Evolutionary conservation across 2,113 vertebrate genomes (phyloP).

Genomic region (Anser brachyrhynchus): DNA sequence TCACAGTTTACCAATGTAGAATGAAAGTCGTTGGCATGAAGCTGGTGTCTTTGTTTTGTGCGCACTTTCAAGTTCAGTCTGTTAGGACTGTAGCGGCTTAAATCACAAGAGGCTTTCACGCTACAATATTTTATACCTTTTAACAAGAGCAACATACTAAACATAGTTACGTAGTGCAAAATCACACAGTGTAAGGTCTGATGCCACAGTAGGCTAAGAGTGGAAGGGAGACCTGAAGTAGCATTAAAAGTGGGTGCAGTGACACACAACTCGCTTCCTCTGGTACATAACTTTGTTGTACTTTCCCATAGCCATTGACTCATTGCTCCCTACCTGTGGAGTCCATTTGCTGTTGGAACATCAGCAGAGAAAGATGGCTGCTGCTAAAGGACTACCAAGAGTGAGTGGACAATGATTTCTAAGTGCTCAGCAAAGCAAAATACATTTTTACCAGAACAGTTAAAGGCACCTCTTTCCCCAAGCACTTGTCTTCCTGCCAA

Average conservation of each 20-base stretch:
- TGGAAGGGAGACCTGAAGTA: neutral
- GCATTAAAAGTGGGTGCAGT: constrained; percentile 3
- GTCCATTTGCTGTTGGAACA: neutral
- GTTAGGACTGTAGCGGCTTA: neutral
- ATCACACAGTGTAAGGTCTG: neutral
- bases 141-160: neutral
- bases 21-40: neutral
- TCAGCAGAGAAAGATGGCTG: neutral
- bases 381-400: constrained; percentile 1
- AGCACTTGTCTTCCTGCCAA: neutral
- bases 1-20: neutral
- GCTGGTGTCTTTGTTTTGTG: neutral
- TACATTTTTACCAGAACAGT: neutral
- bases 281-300: constrained; percentile 6
- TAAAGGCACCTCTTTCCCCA: constrained; percentile 4
- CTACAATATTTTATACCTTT: neutral
- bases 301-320: neutral
- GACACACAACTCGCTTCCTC: neutral
- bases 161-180: neutral
- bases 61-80: neutral
- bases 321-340: neutral
- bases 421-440: neutral
- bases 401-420: neutral
- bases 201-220: constrained; percentile 15
- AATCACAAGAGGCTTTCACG: neutral